Conservation (phyloP, 2,888 invertebrate species). For the Diarsia mendica region DNA sequence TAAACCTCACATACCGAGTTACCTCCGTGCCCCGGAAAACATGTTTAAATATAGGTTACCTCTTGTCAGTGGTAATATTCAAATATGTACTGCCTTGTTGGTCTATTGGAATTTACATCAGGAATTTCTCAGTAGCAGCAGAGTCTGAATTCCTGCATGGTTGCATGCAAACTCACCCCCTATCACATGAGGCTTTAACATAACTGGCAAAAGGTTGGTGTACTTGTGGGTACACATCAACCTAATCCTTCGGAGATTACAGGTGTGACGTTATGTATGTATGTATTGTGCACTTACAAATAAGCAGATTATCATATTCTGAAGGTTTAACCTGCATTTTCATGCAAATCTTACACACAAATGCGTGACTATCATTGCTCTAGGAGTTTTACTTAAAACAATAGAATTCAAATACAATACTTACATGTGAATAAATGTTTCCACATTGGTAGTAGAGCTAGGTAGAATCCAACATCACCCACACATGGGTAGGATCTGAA, state of each 20-base stretch:
- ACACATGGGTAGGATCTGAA: slow-evolving; percentile 99
- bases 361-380: slow-evolving; percentile 1
- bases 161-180: no score
- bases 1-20: no score
- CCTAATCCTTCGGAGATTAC: no score
- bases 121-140: no score
- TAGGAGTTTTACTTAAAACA: background rate
- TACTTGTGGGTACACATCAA: no score
- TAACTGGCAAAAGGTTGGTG: no score
- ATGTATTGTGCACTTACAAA: slow-evolving; percentile 5
- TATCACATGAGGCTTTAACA: no score
- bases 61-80: background rate
- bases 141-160: no score
- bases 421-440: slow-evolving; percentile 96
- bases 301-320: slow-evolving; percentile 15
- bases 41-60: background rate
- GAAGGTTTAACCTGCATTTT: background rate
- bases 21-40: no score
- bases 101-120: no score
- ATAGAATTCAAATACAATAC: slow-evolving; percentile 75
- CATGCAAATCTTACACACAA: slow-evolving; percentile 5
- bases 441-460: slow-evolving; percentile 97
- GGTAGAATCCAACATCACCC: slow-evolving; percentile 97
- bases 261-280: background rate
- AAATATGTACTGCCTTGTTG: background rate